Conservation (phyloP, 2,113 vertebrate genomes). For the Ahaetulla prasina region DNA sequence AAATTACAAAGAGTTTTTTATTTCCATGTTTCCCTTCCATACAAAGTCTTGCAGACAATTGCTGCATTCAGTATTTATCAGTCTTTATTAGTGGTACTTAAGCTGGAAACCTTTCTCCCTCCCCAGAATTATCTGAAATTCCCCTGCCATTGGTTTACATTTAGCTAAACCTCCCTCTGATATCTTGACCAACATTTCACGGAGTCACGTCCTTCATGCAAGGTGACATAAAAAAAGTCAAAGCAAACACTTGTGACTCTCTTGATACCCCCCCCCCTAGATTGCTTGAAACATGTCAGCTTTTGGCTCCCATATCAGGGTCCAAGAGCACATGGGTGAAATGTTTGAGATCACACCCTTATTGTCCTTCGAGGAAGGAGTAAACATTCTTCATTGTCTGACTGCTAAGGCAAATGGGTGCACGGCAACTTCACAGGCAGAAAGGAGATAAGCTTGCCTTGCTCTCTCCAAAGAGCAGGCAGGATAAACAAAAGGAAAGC, state of each 20-base stretch:
- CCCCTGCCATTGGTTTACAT: constrained; percentile 9
- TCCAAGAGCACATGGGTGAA: constrained; percentile 29
- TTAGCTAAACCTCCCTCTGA: constrained; percentile 1
- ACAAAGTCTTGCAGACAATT: constrained; percentile 4
- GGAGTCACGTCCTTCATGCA: constrained; percentile 21
- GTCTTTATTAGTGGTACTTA: constrained; percentile 33
- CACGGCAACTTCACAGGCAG: constrained; percentile 15
- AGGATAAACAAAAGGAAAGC: constrained; percentile 46
- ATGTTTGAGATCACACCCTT: constrained; percentile 37
- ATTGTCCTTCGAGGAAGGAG: constrained; percentile 45
- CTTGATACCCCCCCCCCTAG: neutral
- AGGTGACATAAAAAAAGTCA: constrained; percentile 51
- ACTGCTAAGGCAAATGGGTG: neutral
- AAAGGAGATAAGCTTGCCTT: neutral
- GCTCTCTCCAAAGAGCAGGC: constrained; percentile 12
- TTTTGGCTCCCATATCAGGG: constrained; percentile 38
- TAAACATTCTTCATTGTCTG: constrained; percentile 16
- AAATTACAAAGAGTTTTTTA: constrained; percentile 51
- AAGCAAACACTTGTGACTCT: constrained; percentile 38
- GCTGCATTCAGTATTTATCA: constrained; percentile 26
- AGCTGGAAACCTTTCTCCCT: neutral
- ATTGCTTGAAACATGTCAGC: constrained; percentile 20
- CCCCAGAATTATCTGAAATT: neutral
- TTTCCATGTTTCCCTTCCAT: constrained; percentile 30
- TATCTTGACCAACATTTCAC: constrained; percentile 12